Base-by-base conservation (phyloP, 2,797 vertebrate genomes). In the Alosa sapidissima region DNA sequence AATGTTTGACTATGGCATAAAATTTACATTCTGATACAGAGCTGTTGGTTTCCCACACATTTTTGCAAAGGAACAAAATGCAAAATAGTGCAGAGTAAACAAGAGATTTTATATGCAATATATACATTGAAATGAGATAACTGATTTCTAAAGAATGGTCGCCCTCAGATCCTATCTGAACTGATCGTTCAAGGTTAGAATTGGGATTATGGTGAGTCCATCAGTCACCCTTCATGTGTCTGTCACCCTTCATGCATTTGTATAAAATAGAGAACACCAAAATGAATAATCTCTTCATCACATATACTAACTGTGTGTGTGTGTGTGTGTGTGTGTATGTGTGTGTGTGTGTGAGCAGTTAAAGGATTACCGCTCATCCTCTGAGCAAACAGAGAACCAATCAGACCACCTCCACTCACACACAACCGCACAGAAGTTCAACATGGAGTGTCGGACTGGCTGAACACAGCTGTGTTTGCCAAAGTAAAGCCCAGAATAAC, bases 381-480 rank as follows among this genome's bases (percentile, higher is more conserved):
- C 89, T 93, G 90, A 91, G 91, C 91, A 95, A 95, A 96, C 93
- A 95, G 83, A 81, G 89, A 87, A 89, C 91, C 91, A 90, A 89
- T 93, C 90, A 75, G 16, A 58, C 36, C 72, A 78, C 72, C 72
- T 75, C 36, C 85, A 81, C 82, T 47, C 72, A 81, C 16, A 90
- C 86, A 19, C 84, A 21, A 90, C 88, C 84, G 85, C 87, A 92
- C 91, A 87, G 86, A 86, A 24, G 7, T 82, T 88, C 72, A 78
- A 16, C 72, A 47, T 78, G 72, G 72, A 78, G 36, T 21, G 41
- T 78, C 84, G 87, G 88, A 88, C 54, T 41, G 11, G 52, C 62
- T 82, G 81, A 82, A 90, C 90, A 92, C 95, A 95, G 94, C 95
- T 95, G 94, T 94, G 94, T 95, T 94, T 94, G 91, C 91, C 91